Evolutionary conservation across 2,888 invertebrate species (phyloP).

Genomic region (Caenorhabditis sinica): DNA sequence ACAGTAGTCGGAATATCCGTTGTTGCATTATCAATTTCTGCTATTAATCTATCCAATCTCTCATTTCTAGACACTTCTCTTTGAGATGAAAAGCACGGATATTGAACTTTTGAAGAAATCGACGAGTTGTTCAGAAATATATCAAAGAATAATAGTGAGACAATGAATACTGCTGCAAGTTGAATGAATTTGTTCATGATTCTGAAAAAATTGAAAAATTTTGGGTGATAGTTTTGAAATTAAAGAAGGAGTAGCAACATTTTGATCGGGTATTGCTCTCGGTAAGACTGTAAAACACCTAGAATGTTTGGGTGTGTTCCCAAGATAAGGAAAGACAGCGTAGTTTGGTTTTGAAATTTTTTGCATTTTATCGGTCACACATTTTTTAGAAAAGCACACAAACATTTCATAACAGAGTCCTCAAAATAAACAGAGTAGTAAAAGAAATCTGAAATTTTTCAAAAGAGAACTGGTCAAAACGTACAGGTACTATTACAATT

Average conservation of each 20-base stretch:
- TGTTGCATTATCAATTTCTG: not conserved
- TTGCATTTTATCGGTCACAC: too few species aligned
- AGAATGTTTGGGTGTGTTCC: too few species aligned
- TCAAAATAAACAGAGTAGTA: too few species aligned
- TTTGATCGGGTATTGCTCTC: not conserved
- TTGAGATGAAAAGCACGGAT: not conserved
- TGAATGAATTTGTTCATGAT: conserved; percentile 12
- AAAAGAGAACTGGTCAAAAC: too few species aligned
- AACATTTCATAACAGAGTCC: too few species aligned
- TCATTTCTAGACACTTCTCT: not conserved
- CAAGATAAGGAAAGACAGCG: too few species aligned
- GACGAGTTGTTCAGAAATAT: conserved; percentile 14
- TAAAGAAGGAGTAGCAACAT: not conserved
- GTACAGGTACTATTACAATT: too few species aligned
- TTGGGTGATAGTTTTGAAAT: not conserved
- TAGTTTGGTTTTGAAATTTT: too few species aligned
- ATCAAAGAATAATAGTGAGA: not conserved
- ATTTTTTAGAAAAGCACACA: too few species aligned
- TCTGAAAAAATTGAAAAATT: not conserved
- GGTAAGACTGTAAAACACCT: too few species aligned
- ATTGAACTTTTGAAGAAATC: conserved; percentile 3
- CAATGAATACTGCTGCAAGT: not conserved
- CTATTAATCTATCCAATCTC: conserved; percentile 3
- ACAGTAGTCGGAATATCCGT: conserved; percentile 1
- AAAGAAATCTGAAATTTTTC: too few species aligned